These are phyloP conservation scores for Lasioglossum figueresi DNA, from an alignment of 2,888 invertebrate species.

Conservation along the genomic window DNA sequence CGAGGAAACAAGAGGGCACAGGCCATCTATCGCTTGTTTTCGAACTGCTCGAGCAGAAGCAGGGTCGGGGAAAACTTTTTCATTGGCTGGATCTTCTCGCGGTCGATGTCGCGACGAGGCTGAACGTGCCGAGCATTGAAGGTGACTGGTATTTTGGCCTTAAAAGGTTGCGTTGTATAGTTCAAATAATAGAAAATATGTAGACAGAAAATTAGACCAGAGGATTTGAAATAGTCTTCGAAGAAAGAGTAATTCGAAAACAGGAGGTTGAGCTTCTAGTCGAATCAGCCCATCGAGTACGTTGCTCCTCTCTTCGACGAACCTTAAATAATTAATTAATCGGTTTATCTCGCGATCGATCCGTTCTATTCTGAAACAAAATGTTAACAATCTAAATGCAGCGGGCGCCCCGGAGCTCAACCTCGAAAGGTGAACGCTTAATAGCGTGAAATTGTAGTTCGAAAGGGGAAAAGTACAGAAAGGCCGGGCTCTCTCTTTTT, in stretches of 20 bases:
- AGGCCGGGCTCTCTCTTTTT: not conserved
- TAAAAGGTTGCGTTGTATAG: not conserved
- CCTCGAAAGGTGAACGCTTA: not conserved
- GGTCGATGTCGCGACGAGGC: constrained; percentile 25
- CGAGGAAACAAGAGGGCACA: constrained; percentile 20
- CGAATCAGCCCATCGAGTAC: not conserved
- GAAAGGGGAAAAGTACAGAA: not conserved
- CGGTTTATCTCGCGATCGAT: not conserved
- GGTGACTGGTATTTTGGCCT: not conserved
- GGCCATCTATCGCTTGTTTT: constrained; percentile 9
- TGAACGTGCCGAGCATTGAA: not conserved
- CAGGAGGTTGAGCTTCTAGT: not conserved
- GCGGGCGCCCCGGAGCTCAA: not conserved
- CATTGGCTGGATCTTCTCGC: not conserved
- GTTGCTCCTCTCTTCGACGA: not conserved
- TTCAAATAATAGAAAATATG: not conserved
- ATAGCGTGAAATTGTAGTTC: not conserved
- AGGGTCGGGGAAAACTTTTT: constrained; percentile 21
- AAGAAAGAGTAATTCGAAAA: not conserved
- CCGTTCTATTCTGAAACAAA: not conserved
- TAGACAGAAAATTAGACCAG: not conserved
- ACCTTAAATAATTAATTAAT: not conserved
- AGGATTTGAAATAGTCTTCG: not conserved
- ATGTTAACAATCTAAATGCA: not conserved
- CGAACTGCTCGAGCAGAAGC: not conserved